phyloP scores from a whole-genome alignment of 2,113 vertebrate genomes.

The Cyanoderma ruficeps region DNA sequence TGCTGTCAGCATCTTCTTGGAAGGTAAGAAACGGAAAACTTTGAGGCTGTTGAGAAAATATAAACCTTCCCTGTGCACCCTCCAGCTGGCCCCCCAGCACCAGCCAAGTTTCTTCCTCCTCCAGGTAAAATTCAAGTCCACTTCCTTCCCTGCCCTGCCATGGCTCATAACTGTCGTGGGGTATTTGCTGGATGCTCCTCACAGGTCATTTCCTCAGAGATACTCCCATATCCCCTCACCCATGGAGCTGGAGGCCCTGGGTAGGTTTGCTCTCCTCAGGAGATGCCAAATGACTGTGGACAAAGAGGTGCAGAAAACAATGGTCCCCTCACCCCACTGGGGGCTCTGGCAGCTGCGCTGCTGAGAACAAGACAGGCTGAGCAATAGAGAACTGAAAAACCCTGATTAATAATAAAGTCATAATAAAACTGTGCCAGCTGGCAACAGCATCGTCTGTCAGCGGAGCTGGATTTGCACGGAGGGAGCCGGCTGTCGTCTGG shows the following conservation, averaged over 20 bases:
- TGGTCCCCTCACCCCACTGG: not conserved
- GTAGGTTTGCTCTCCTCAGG: not conserved
- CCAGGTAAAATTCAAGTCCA: not conserved
- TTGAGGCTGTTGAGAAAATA: not conserved
- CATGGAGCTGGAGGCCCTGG: not conserved
- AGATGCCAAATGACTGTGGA: not conserved
- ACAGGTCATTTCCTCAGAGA: not conserved
- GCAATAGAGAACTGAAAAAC: not conserved
- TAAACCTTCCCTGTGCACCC: not conserved
- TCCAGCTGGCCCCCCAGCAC: not conserved
- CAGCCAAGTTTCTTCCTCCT: not conserved
- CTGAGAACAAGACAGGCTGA: not conserved
- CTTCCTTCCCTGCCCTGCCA: not conserved
- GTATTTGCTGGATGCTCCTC: not conserved
- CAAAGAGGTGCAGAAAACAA: not conserved
- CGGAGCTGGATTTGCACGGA: not conserved
- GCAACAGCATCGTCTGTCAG: not conserved
- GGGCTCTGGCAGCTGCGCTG: not conserved
- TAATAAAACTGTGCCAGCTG: constrained; percentile 19
- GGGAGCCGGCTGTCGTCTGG: not conserved
- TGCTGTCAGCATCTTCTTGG: not conserved
- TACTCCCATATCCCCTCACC: not conserved
- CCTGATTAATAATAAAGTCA: constrained; percentile 20
- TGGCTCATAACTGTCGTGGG: rapidly evolving
- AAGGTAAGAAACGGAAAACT: not conserved